Evolutionary conservation across 2,797 vertebrate species (phyloP).

Genomic region (Siniperca undulata): DNA sequence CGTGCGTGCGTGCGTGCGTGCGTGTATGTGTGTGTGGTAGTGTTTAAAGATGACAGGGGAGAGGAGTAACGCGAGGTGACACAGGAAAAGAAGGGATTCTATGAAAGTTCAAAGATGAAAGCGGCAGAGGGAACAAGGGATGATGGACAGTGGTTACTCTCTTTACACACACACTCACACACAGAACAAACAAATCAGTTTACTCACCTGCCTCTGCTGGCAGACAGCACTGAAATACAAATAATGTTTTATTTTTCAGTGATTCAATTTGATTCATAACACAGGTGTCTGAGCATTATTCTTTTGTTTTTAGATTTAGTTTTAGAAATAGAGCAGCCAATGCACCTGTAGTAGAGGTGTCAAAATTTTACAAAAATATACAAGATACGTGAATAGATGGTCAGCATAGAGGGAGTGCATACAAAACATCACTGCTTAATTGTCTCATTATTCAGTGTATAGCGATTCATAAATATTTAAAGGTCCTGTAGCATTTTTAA

Average conservation of each 20-base stretch:
- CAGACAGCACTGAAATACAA: slow-evolving; percentile 44
- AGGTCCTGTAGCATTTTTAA: slow-evolving; percentile 1
- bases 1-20: neutral
- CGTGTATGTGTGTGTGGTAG: neutral
- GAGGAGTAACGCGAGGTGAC: slow-evolving; percentile 8
- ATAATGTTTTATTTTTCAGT: slow-evolving; percentile 33
- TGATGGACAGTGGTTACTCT: slow-evolving; percentile 20
- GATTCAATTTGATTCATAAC: slow-evolving; percentile 32
- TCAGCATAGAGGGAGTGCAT: neutral
- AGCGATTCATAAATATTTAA: slow-evolving; percentile 10
- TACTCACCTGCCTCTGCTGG: slow-evolving; percentile 51
- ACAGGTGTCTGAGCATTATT: slow-evolving; percentile 12
- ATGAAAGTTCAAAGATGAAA: slow-evolving; percentile 38
- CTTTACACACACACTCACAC: neutral
- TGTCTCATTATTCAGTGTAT: slow-evolving; percentile 9
- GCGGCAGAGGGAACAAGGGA: slow-evolving; percentile 2
- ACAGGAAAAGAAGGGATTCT: slow-evolving; percentile 5
- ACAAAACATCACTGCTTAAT: neutral
- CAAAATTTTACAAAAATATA: neutral
- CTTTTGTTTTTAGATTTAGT: slow-evolving; percentile 20
- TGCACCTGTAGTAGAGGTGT: neutral
- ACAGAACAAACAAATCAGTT: slow-evolving; percentile 40
- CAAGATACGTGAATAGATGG: neutral
- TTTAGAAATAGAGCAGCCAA: slow-evolving; percentile 12
- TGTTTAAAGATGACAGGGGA: slow-evolving; percentile 14